A percentile compares a stretch with the other conserved stretches of the same genome.
Evolutionary conservation across 2,888 invertebrate species (phyloP).

Genomic region (Clusia tigrina): DNA sequence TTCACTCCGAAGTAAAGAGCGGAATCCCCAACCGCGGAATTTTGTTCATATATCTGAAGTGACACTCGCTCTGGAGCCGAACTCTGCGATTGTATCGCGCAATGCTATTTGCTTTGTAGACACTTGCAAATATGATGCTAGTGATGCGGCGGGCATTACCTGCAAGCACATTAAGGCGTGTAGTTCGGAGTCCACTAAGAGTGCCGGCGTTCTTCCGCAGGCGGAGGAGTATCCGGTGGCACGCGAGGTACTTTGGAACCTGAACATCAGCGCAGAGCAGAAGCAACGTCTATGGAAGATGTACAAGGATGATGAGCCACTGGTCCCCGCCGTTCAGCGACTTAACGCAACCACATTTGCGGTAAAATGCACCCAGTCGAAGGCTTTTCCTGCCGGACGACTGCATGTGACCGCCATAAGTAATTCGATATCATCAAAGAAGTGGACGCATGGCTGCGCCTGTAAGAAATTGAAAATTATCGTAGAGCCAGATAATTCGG

Average conservation of each 20-base stretch:
- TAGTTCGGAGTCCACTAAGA: conserved; percentile 32
- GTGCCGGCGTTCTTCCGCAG: conserved; percentile 36
- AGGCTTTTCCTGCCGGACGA: conserved; percentile 56
- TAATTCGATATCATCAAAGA: conserved; percentile 41
- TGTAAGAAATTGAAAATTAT: conserved; percentile 61
- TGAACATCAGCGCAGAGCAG: conserved; percentile 53
- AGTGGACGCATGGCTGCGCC: conserved; percentile 52
- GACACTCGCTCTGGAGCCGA: conserved; percentile 57
- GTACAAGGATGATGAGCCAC: conserved; percentile 47
- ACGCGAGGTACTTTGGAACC: conserved; percentile 53
- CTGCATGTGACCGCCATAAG: conserved; percentile 55
- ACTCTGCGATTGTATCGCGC: conserved; percentile 56
- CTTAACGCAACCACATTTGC: conserved; percentile 57
- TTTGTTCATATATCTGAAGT: conserved; percentile 72
- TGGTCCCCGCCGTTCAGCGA: conserved; percentile 56
- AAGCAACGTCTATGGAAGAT: conserved; percentile 57
- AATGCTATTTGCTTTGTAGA: conserved; percentile 54
- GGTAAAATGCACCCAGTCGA: conserved; percentile 55
- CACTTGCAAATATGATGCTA: conserved; percentile 50
- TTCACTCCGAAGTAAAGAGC: conserved; percentile 75
- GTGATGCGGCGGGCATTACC: conserved; percentile 37
- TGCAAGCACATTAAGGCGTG: conserved; percentile 60
- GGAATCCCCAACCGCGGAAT: conserved; percentile 75
- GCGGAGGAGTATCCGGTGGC: conserved; percentile 52
- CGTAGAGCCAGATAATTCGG: conserved; percentile 58